Evolutionary conservation across 2,113 vertebrate genomes (phyloP).

Genomic region (Trinectes maculatus): DNA sequence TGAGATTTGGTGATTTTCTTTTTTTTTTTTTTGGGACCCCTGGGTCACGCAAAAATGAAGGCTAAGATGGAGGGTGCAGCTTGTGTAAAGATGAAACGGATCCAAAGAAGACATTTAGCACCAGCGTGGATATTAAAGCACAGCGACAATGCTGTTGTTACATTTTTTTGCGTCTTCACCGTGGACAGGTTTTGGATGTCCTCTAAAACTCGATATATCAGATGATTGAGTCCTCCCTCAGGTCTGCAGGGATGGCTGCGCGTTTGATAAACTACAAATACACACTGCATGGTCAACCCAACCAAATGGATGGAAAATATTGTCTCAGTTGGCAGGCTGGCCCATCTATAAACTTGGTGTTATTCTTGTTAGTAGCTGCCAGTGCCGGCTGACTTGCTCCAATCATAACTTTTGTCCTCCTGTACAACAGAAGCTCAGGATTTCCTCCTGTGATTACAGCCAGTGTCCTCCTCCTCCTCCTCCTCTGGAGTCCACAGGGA

Average conservation of each 20-base stretch:
- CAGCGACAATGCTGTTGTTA: conserved; percentile 38
- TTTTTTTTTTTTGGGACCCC: no score
- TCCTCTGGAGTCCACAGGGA: conserved; percentile 28
- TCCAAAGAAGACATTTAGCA: conserved; percentile 65
- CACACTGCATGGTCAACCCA: conserved; percentile 70
- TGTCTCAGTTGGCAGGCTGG: conserved; percentile 72
- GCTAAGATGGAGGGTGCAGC: conserved; percentile 58
- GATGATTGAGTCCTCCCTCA: conserved; percentile 65
- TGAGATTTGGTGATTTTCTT: conserved; percentile 49
- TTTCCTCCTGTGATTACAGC: conserved; percentile 55
- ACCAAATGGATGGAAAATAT: conserved; percentile 80
- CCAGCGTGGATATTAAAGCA: conserved; percentile 55
- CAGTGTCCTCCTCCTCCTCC: conserved; percentile 31
- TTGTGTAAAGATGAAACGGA: conserved; percentile 50
- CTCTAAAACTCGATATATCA: conserved; percentile 67
- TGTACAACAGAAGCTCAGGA: conserved; percentile 54
- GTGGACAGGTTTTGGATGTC: conserved; percentile 33
- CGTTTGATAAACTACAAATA: conserved; percentile 82
- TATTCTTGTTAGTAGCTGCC: conserved; percentile 73
- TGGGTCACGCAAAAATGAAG: conserved; percentile 54
- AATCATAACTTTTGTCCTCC: conserved; percentile 75
- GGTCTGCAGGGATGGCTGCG: conserved; percentile 77
- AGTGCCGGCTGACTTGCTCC: conserved; percentile 58
- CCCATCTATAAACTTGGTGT: conserved; percentile 74
- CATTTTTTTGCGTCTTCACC: conserved; percentile 35